These are phyloP conservation scores for Neelides sp. DNA, from an alignment of 1,140 invertebrate genomes.

Conservation along the genomic window DNA sequence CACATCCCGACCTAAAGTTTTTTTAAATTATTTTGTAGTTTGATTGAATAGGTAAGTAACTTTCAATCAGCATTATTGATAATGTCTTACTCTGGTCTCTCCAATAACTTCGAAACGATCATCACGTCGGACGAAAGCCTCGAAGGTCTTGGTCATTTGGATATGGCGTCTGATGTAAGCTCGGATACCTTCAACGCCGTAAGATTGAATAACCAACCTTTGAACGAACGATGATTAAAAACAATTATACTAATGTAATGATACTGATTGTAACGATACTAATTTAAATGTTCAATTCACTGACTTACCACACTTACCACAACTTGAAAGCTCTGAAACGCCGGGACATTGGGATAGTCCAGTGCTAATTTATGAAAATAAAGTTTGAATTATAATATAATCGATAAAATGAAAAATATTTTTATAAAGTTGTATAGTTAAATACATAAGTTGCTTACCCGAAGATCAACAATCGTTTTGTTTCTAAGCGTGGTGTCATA, in stretches of 20 bases:
- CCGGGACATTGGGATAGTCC: slow-evolving; percentile 6
- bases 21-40: background rate
- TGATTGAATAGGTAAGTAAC: background rate
- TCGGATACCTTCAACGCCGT: slow-evolving; percentile 48
- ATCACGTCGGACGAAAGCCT: slow-evolving; percentile 58
- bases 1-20: background rate
- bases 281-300: no score
- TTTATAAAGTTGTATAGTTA: background rate
- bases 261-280: no score
- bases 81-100: slow-evolving; percentile 65
- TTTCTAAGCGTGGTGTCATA: slow-evolving; percentile 7
- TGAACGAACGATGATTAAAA: no score
- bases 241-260: no score
- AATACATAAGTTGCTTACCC: background rate
- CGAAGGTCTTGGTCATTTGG: slow-evolving; percentile 71
- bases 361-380: slow-evolving; percentile 12
- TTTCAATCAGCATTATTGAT: slow-evolving; percentile 38
- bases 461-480: slow-evolving; percentile 2
- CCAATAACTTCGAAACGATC: slow-evolving; percentile 58
- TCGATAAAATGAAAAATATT: background rate
- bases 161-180: slow-evolving; percentile 77
- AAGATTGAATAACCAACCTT: slow-evolving; percentile 14
- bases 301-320: no score
- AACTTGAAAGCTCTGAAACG: slow-evolving; percentile 21
- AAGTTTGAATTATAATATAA: slow-evolving; percentile 4